Evolutionary conservation across 2,888 invertebrate genomes (phyloP), one percentile per base, ranked within the genome.

Genomic region (Eupithecia centaureata): DNA sequence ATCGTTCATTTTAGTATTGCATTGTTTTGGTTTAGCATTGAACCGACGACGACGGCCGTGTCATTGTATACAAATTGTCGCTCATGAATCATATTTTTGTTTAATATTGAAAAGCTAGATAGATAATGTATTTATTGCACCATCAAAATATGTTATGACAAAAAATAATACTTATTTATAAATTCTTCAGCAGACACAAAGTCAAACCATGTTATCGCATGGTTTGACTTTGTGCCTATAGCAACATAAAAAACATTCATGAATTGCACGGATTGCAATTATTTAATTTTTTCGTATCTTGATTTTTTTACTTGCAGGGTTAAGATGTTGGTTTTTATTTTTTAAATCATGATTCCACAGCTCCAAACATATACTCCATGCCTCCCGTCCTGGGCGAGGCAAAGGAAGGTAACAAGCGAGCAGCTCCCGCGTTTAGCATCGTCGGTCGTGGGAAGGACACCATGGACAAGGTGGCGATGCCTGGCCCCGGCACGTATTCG

Each of bases 341-440:
- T 5, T 15, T 42, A 18, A 42, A 22, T 10, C 3, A n/a, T 30
- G 27, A 56, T 28, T 28, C 30, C 92, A 60, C 92, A 97, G 98
- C 97, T 81, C 98, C 98, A 65, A 98, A 98, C 89, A 96, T 97
- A 73, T 98, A 98, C 93, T 96, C 96, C 82, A 96, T 98, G 88
- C 97, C 97, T 70, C 95, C 97, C 62, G 96, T 96, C 65, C 94
- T 97, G 81, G 95, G 85, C 86, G 95, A 83, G 77, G 91, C 93
- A 25, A 89, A 90, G 67, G 93, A 93, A 71, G 93, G 94, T 79
- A 79, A 93, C 86, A 83, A 95, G 87, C 87, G 95, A 85, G 96
- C 96, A 57, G 96, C 98, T 1, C 98, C 99, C 1, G 96, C 98
- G 10, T 99, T 96, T 87, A 97, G 98, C 64, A 96, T 99, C 77